Conservation (phyloP, 1,140 invertebrate species). For the Rhagoletis pomonella region DNA sequence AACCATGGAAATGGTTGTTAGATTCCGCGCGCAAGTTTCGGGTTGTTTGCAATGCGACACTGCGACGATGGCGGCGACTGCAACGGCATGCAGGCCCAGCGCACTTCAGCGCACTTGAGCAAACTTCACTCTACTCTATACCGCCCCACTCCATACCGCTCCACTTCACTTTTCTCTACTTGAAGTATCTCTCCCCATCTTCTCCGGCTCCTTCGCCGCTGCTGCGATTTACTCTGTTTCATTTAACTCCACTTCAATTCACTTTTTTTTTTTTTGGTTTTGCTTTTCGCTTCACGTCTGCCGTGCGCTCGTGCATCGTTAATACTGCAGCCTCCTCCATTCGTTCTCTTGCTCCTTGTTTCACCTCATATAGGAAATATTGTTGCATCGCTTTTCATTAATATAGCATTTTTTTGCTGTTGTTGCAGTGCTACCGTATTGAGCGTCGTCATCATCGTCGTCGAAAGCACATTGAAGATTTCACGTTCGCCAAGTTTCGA, state of each 20-base stretch:
- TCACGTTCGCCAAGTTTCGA: not conserved
- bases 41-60: slow-evolving; percentile 46
- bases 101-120: not conserved
- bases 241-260: not conserved
- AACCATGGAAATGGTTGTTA: slow-evolving; percentile 8
- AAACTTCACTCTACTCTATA: no score
- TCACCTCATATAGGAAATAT: not conserved
- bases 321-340: not conserved
- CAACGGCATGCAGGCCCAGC: no score
- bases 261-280: not conserved
- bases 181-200: slow-evolving; percentile 6
- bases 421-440: slow-evolving; percentile 21
- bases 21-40: slow-evolving; percentile 27
- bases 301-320: not conserved
- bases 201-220: no score
- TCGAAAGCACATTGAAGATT: not conserved
- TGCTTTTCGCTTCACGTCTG: not conserved
- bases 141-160: not conserved
- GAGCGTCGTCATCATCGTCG: no score
- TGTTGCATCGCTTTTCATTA: slow-evolving; percentile 27
- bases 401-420: not conserved
- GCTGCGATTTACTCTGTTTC: not conserved
- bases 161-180: not conserved
- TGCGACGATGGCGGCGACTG: not conserved
- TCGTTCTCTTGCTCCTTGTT: not conserved